Conservation (phyloP, 1,140 invertebrate genomes). For the Harpegnathos saltator region DNA sequence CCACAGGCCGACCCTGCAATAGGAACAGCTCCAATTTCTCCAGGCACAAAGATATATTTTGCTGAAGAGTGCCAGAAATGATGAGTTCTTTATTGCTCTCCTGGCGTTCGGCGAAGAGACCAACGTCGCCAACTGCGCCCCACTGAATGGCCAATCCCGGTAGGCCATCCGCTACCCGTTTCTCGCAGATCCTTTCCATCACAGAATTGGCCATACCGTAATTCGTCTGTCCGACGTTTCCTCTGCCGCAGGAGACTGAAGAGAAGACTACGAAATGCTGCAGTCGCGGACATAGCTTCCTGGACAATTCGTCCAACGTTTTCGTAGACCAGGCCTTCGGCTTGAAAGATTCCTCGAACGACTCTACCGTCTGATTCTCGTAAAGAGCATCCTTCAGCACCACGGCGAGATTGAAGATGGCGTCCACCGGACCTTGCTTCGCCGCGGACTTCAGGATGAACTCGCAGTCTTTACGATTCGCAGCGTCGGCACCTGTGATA, state of each 20-base stretch:
- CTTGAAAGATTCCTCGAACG: conserved; percentile 84
- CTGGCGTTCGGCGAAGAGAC: conserved; percentile 88
- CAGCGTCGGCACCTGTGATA: conserved; percentile 84
- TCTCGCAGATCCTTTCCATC: conserved; percentile 88
- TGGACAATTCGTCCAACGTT: conserved; percentile 85
- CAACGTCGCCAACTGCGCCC: conserved; percentile 88
- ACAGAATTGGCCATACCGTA: conserved; percentile 89
- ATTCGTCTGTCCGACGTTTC: conserved; percentile 92
- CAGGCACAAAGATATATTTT: conserved; percentile 89
- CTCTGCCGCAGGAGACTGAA: conserved; percentile 91
- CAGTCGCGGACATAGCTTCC: conserved; percentile 85
- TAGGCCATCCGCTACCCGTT: conserved; percentile 83
- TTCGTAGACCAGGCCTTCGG: conserved; percentile 86
- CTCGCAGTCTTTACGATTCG: conserved; percentile 85
- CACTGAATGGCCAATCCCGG: conserved; percentile 88
- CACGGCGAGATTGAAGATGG: conserved; percentile 93
- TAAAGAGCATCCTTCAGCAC: conserved; percentile 86
- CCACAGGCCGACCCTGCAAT: conserved; percentile 86
- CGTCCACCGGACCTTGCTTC: conserved; percentile 89
- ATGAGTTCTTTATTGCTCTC: conserved; percentile 88
- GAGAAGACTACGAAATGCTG: conserved; percentile 90
- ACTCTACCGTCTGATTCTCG: conserved; percentile 86
- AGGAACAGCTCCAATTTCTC: conserved; percentile 87
- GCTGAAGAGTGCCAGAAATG: conserved; percentile 89
- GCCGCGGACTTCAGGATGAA: conserved; percentile 87